Conservation (phyloP, 2,888 invertebrate species). For the Harmothoe impar region DNA sequence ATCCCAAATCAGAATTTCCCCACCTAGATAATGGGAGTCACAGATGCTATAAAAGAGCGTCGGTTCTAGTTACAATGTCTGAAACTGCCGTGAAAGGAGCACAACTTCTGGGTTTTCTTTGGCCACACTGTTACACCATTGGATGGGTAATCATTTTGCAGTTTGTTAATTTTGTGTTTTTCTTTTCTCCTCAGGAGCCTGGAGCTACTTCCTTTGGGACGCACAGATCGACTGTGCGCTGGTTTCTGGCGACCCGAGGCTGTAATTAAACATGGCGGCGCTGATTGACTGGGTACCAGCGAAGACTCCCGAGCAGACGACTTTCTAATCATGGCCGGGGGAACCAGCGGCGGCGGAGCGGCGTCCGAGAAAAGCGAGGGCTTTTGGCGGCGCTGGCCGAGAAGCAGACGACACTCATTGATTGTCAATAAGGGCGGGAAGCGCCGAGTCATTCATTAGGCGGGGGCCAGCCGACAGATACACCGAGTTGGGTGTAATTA, state of each 20-base stretch:
- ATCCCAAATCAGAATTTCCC: no score
- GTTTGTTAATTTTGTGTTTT: slow-evolving; percentile 4
- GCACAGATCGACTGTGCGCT: not conserved
- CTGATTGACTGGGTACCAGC: slow-evolving; percentile 19
- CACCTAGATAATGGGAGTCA: no score
- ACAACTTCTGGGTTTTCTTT: no score
- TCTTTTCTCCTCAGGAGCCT: not conserved
- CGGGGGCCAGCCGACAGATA: not conserved
- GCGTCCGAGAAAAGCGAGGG: slow-evolving; percentile 7
- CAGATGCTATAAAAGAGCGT: no score
- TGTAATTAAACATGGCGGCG: slow-evolving; percentile 15
- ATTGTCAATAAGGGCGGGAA: slow-evolving; percentile 24
- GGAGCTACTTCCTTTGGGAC: not conserved
- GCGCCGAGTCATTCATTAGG: not conserved
- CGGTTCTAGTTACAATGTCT: no score
- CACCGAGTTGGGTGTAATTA: slow-evolving; percentile 10
- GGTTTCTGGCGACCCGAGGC: not conserved
- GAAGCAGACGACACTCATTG: slow-evolving; percentile 21
- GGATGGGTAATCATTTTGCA: not conserved
- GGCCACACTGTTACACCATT: no score
- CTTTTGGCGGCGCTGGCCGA: not conserved
- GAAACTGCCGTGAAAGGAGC: no score
- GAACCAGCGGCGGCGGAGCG: not conserved
- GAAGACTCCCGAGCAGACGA: not conserved
- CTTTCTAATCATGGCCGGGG: slow-evolving; percentile 1